Evolutionary conservation across 2,113 vertebrate genomes (phyloP).

Genomic region (Menidia beryllina): DNA sequence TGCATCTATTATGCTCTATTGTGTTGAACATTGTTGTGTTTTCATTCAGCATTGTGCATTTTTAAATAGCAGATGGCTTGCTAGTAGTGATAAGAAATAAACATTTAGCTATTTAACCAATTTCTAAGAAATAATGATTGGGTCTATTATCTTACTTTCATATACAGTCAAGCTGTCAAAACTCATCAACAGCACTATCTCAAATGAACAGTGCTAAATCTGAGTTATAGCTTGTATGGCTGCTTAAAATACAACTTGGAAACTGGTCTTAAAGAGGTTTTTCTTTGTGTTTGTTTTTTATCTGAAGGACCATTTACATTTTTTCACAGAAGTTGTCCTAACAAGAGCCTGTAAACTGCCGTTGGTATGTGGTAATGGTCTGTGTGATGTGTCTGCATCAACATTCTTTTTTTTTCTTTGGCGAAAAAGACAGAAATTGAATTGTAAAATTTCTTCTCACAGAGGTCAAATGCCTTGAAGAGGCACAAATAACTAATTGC

Average conservation of each 20-base stretch:
- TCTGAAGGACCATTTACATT: no score
- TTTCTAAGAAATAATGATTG: conserved; percentile 62
- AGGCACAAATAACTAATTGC: conserved; percentile 47
- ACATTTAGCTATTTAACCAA: conserved; percentile 63
- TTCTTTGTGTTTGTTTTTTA: no score
- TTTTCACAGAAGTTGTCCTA: no score
- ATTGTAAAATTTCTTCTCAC: no score
- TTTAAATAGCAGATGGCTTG: conserved; percentile 64
- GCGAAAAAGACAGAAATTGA: no score
- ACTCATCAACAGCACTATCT: conserved; percentile 17
- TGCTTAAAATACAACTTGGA: no score
- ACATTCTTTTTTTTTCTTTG: no score
- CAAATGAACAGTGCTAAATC: neutral
- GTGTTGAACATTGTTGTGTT: conserved; percentile 40
- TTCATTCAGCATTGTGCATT: conserved; percentile 55
- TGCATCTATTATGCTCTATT: conserved; percentile 60
- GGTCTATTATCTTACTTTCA: conserved; percentile 59
- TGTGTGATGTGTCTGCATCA: no score
- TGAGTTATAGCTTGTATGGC: neutral
- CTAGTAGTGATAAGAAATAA: conserved; percentile 59
- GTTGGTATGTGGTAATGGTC: no score
- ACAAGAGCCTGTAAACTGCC: no score
- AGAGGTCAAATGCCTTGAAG: no score
- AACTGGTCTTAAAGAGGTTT: no score
- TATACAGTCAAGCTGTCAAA: conserved; percentile 27